phyloP scores from a whole-genome alignment of 2,797 vertebrate genomes.

The Menidia menidia region DNA sequence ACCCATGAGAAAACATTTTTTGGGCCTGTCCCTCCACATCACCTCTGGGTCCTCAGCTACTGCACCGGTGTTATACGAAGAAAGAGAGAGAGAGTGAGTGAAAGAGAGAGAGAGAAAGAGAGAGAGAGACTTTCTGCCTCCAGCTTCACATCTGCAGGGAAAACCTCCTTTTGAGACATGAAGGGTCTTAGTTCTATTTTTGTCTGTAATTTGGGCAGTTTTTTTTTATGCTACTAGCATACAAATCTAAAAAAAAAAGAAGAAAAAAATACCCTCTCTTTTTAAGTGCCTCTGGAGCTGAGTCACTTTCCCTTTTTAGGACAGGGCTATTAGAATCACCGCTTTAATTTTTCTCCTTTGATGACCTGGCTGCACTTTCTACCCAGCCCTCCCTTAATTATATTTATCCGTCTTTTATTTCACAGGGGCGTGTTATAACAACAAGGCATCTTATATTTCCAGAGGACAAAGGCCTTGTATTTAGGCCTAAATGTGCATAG shows the following conservation, averaged over 20 bases:
- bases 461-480: slow-evolving; percentile 11
- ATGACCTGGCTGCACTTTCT: slow-evolving; percentile 54
- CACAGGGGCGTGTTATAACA: slow-evolving; percentile 48
- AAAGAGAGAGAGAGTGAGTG: background rate
- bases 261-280: slow-evolving; percentile 12
- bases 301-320: slow-evolving; percentile 57
- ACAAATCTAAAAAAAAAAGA: slow-evolving; percentile 34
- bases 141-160: slow-evolving; percentile 46
- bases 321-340: slow-evolving; percentile 34
- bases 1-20: slow-evolving; percentile 35
- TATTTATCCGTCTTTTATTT: slow-evolving; percentile 45
- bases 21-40: background rate
- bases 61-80: slow-evolving; percentile 15
- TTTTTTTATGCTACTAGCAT: slow-evolving; percentile 64
- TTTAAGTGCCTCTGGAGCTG: slow-evolving; percentile 31
- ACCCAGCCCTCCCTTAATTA: slow-evolving; percentile 32
- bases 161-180: slow-evolving; percentile 54
- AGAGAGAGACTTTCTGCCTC: slow-evolving; percentile 15
- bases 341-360: slow-evolving; percentile 40
- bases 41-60: slow-evolving; percentile 31
- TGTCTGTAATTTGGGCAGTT: slow-evolving; percentile 67
- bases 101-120: too few species aligned
- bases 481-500: slow-evolving; percentile 7
- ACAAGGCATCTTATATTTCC: slow-evolving; percentile 37
- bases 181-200: slow-evolving; percentile 60